Conservation (phyloP, 2,888 invertebrate genomes). For the Drosophila eohydei region DNA sequence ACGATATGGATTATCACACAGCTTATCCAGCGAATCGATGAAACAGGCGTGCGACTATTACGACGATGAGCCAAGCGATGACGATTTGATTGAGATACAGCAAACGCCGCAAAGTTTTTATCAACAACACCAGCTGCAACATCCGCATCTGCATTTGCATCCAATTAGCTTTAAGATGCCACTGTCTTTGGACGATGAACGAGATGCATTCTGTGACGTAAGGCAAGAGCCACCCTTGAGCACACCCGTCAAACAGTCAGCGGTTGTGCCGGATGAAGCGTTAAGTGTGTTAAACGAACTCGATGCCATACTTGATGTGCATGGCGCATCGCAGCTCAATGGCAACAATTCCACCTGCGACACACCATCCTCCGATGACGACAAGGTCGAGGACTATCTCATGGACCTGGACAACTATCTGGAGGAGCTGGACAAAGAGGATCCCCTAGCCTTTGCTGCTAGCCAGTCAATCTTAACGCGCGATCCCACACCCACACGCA, state of each 20-base stretch:
- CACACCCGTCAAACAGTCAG: slow-evolving; percentile 60
- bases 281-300: slow-evolving; percentile 81
- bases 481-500: slow-evolving; percentile 45
- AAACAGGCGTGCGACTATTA: slow-evolving; percentile 80
- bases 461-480: slow-evolving; percentile 30
- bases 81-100: slow-evolving; percentile 76
- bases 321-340: slow-evolving; percentile 67
- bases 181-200: slow-evolving; percentile 48
- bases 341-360: slow-evolving; percentile 38
- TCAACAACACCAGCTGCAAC: slow-evolving; percentile 42
- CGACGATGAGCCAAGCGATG: slow-evolving; percentile 80
- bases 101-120: slow-evolving; percentile 72
- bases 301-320: slow-evolving; percentile 82
- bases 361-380: slow-evolving; percentile 51
- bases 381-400: slow-evolving; percentile 85
- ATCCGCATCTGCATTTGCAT: slow-evolving; percentile 19
- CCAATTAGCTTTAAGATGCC: slow-evolving; percentile 54
- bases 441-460: slow-evolving; percentile 30
- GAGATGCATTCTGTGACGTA: slow-evolving; percentile 70
- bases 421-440: slow-evolving; percentile 84
- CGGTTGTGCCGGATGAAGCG: slow-evolving; percentile 68
- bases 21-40: slow-evolving; percentile 82
- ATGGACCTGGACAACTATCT: slow-evolving; percentile 86
- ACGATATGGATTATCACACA: slow-evolving; percentile 77
- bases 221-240: slow-evolving; percentile 61